Evolutionary conservation across 2,888 invertebrate genomes (phyloP), one percentile per base, ranked within the genome.

Genomic region (Auanema sp.): DNA sequence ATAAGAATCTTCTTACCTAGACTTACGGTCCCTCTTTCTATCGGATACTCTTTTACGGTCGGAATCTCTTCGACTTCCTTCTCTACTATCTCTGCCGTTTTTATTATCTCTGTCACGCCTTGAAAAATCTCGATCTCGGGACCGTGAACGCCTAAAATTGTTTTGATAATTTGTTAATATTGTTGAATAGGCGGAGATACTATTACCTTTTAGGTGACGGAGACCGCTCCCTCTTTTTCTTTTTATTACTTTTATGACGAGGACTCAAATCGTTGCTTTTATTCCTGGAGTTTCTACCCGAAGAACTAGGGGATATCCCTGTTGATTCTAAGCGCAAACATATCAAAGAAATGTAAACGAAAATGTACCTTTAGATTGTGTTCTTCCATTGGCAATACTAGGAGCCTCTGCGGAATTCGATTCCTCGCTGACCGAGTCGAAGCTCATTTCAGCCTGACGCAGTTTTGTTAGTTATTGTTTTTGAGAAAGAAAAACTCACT

Each of bases 141-240:
- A 53, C 24, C 53, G 18, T 16, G 24, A 23, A 23, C 53, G 23
- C 2, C 53, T 53, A 33, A 53, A 53, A 53, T 16, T 8, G 21
- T 11, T 12, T 8, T 2, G 18, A 23, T 2, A 53, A 25, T 1
- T 25, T 23, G 12, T 2, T 1, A 2, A 23, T 53, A 25, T 23
- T 2, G 11, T 33, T 18, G n/a, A n/a, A n/a, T n/a, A 2, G 33
- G 11, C 12, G 12, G 18, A 53, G 23, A 53, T 14, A 11, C 24
- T 33, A 53, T 16, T 23, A 60, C 60, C 55, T 53, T 23, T 24
- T 60, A 14, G 55, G 54, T 24, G 54, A 43, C 21, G 53, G 24
- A 11, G 60, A 60, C 4, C 60, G 53, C 12, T 60, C 60, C 24
- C 25, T 53, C 24, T 49, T 60, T 41, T 49, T 60, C 60, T 60